A percentile compares a stretch with the other conserved stretches of the same genome.
These are phyloP conservation scores for Polyergus mexicanus DNA, from an alignment of 1,140 invertebrate species.

Conservation along the genomic window DNA sequence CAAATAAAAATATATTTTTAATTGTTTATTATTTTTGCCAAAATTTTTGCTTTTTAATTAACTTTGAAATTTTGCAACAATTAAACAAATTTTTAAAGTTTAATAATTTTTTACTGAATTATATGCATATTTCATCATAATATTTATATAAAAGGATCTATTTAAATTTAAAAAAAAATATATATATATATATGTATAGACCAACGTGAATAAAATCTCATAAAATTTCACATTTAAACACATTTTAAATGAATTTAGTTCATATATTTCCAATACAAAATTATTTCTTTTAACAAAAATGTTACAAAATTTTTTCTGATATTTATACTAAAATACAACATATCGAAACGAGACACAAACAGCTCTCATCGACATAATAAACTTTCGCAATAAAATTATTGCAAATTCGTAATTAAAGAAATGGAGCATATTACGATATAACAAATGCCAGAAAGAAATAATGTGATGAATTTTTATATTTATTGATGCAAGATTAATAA, in stretches of 20 bases:
- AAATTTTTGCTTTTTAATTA: not conserved
- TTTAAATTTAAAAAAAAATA: not conserved
- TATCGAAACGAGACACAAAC: not conserved
- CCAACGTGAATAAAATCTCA: not conserved
- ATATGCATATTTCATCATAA: not conserved
- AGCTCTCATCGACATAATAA: not conserved
- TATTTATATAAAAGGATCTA: slow-evolving; percentile 21
- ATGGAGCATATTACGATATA: not conserved
- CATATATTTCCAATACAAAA: not conserved
- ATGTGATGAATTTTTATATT: slow-evolving; percentile 2
- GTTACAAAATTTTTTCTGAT: not conserved
- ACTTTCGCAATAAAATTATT: too few species aligned
- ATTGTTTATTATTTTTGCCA: too few species aligned
- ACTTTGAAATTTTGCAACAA: too few species aligned
- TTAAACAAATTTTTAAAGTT: slow-evolving; percentile 5
- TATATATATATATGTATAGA: not conserved
- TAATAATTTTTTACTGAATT: not conserved
- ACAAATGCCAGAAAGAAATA: not conserved
- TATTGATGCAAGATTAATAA: slow-evolving; percentile 2
- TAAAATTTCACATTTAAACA: not conserved
- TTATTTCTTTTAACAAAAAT: not conserved
- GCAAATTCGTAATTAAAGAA: slow-evolving; percentile 42
- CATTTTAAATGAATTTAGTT: slow-evolving; percentile 18
- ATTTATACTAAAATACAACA: not conserved
- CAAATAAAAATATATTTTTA: not conserved